Evolutionary conservation across 2,797 vertebrate species (phyloP), one percentile per base, ranked within the genome.

Genomic region (Anisognathus igniventris): DNA sequence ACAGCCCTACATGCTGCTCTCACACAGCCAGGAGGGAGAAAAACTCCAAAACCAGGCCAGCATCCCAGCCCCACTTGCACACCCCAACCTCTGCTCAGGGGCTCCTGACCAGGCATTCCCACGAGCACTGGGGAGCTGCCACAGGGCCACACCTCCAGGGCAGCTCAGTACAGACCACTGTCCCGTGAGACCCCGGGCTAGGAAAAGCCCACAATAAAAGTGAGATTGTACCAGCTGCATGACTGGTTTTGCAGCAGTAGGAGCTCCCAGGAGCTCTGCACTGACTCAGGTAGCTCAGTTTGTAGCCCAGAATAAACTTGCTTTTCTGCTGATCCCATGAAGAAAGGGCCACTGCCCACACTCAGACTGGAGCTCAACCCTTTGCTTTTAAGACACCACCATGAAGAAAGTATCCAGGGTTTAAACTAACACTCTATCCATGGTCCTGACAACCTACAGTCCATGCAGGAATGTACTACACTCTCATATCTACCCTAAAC

Each of bases 101-200:
- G 30, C 22, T 75, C 48, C 60, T 33, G 47, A 0, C 6, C 23
- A 56, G 53, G 44, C 20, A 28, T 9, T 47, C 21, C 56, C 23
- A 47, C 0, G 1, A 45, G 54, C n/a, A 71, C 3, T 2, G 1
- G 2, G 6, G 3, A 27, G 8, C 48, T 64, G 39, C 33, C 22
- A 22, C 30, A 48, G 10, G 1, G 4, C 28, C 47, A 19, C 8
- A 6, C 51, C 33, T 53, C 48, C 18, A 24, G 47, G 51, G 54
- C 62, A 84, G 25, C 33, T 13, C 54, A 17, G 19, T 2, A 42
- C 47, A 39, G 33, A 23, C 24, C 65, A 31, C 23, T 25, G 27
- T 8, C 33, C 33, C n/a, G 7, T 10, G 23, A 17, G 14, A 42
- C 35, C 18, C 57, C 11, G 25, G 31, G 4, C 18, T 37, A 27